phyloP scores from a whole-genome alignment of 2,888 invertebrate genomes.

The Scotopteryx bipunctaria region DNA sequence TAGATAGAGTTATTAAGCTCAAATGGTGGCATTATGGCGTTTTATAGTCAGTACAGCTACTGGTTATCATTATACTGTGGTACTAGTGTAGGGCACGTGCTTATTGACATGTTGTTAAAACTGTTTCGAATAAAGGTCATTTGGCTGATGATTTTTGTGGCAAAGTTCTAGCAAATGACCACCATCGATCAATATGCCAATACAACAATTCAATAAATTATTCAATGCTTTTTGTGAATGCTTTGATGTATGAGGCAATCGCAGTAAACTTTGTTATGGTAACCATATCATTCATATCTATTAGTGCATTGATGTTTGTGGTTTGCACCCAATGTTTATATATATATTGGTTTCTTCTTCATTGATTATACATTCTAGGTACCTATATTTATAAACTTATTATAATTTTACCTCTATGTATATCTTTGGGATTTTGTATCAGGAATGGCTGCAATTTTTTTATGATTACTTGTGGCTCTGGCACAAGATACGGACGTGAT shows the following conservation, averaged over 20 bases:
- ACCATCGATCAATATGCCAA: conserved; percentile 24
- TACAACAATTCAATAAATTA: conserved; percentile 23
- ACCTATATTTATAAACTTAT: too few species aligned
- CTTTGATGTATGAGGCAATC: conserved; percentile 13
- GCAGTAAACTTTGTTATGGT: not conserved
- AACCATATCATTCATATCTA: too few species aligned
- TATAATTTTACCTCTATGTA: too few species aligned
- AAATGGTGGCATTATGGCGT: not conserved
- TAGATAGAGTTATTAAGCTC: not conserved
- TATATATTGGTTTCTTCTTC: too few species aligned
- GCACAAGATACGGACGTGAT: too few species aligned
- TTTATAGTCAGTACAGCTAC: conserved; percentile 3
- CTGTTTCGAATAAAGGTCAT: conserved; percentile 27
- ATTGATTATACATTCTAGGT: too few species aligned
- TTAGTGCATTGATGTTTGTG: too few species aligned
- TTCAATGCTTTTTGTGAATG: conserved; percentile 21
- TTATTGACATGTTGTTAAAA: conserved; percentile 47
- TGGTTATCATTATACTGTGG: conserved; percentile 23
- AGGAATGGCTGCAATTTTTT: too few species aligned
- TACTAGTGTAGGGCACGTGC: conserved; percentile 34
- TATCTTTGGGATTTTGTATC: too few species aligned
- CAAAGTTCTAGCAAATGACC: conserved; percentile 26
- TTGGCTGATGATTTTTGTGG: conserved; percentile 25
- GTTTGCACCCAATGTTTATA: too few species aligned
- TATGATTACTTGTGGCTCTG: too few species aligned